Conservation (phyloP, 1,140 invertebrate genomes). For the Dolichoris vasculosae region DNA sequence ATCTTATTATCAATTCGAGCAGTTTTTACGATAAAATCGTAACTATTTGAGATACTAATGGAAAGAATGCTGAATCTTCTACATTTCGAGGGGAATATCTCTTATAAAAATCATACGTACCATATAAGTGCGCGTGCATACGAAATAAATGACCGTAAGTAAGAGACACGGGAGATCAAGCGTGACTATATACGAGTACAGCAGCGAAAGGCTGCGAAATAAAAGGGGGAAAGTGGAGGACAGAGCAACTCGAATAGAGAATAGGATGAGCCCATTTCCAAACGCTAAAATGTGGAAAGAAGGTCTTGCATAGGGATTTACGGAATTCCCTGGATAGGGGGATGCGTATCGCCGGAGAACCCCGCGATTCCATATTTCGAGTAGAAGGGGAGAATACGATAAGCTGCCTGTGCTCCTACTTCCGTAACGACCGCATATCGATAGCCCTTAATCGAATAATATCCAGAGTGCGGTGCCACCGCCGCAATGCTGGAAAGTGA, state of each 20-base stretch:
- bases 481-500: constrained; percentile 71
- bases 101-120: constrained; percentile 13
- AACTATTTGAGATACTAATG: background rate
- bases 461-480: constrained; percentile 56
- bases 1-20: too few relatives aligned
- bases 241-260: background rate
- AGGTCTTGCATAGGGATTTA: constrained; percentile 47
- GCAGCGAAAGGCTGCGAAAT: constrained; percentile 18
- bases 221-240: background rate
- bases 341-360: constrained; percentile 34
- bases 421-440: constrained; percentile 68
- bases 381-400: constrained; percentile 60
- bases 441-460: constrained; percentile 73
- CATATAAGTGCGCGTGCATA: background rate
- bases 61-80: background rate
- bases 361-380: constrained; percentile 59
- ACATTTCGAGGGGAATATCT: background rate
- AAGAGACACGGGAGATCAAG: background rate
- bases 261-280: constrained; percentile 36
- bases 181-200: background rate
- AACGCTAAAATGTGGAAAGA: constrained; percentile 35
- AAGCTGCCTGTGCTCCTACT: constrained; percentile 63
- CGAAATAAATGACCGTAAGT: constrained; percentile 50
- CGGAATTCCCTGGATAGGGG: constrained; percentile 51
- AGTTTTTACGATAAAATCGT: background rate